These are phyloP conservation scores for Brachypalpus laphriformis DNA, from an alignment of 2,888 invertebrate species.

Conservation along the genomic window DNA sequence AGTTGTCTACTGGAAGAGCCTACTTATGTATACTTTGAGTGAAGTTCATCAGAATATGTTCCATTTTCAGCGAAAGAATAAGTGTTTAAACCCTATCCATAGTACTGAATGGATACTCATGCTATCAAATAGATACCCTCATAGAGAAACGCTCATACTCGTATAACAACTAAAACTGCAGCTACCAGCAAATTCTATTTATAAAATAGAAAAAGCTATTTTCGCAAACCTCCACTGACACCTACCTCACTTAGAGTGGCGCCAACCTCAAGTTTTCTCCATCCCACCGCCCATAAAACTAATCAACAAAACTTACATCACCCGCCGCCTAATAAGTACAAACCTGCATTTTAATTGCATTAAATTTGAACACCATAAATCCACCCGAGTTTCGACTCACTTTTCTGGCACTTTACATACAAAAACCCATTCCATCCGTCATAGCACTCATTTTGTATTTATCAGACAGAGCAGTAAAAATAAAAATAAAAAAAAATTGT, in stretches of 20 bases:
- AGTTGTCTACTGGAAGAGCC: no score
- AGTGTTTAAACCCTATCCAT: no score
- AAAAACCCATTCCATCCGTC: slow-evolving; percentile 1
- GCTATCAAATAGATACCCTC: no score
- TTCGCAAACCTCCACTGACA: not conserved
- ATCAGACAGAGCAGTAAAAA: slow-evolving; percentile 21
- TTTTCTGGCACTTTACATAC: slow-evolving; percentile 14
- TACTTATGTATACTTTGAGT: no score
- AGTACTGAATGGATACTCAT: no score
- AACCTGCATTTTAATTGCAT: slow-evolving; percentile 64
- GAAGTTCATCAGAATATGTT: no score
- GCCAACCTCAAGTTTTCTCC: slow-evolving; percentile 42
- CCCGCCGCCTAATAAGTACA: slow-evolving; percentile 25
- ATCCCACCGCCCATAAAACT: slow-evolving; percentile 34
- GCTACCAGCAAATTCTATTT: no score
- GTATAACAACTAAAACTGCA: no score
- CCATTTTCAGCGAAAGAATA: no score
- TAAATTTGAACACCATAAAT: slow-evolving; percentile 55
- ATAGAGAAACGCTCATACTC: no score
- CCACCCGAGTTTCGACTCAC: slow-evolving; percentile 24
- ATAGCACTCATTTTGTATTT: slow-evolving; percentile 44
- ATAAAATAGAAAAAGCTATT: no score
- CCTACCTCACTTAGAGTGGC: slow-evolving; percentile 21
- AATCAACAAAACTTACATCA: slow-evolving; percentile 5
- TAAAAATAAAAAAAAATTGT: slow-evolving; percentile 4